A percentile compares a stretch with the other conserved stretches of the same genome.
Evolutionary conservation across 2,797 vertebrate species (phyloP).

Genomic region (Centropyge bicolor): DNA sequence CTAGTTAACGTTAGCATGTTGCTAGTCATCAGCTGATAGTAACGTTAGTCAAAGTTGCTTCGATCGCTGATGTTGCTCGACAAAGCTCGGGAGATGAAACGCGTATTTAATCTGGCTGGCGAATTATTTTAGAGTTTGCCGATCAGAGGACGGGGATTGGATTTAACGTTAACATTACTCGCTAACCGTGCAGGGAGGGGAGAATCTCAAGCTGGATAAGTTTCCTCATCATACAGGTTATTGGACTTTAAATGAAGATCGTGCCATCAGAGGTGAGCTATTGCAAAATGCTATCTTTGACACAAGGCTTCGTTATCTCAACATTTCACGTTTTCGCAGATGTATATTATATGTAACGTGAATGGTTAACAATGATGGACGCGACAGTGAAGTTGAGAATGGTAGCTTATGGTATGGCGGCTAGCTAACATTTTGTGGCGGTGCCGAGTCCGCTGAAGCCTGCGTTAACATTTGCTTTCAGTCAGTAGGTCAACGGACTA

Average conservation of each 20-base stretch:
- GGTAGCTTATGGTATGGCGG: slow-evolving; percentile 75
- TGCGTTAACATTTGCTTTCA: slow-evolving; percentile 65
- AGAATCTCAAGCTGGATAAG: slow-evolving; percentile 88
- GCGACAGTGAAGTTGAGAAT: slow-evolving; percentile 70
- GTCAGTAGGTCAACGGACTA: slow-evolving; percentile 71
- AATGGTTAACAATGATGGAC: slow-evolving; percentile 77
- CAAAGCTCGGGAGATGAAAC: slow-evolving; percentile 58
- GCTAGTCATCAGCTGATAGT: slow-evolving; percentile 80
- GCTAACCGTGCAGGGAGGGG: slow-evolving; percentile 83
- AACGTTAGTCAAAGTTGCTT: slow-evolving; percentile 66
- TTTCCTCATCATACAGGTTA: slow-evolving; percentile 88
- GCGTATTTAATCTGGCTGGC: slow-evolving; percentile 57
- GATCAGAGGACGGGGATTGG: slow-evolving; percentile 72
- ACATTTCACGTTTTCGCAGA: slow-evolving; percentile 5
- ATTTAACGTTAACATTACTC: slow-evolving; percentile 79
- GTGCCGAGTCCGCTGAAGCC: slow-evolving; percentile 51
- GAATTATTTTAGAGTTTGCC: slow-evolving; percentile 73
- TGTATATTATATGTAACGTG: slow-evolving; percentile 52
- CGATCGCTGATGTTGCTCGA: slow-evolving; percentile 52
- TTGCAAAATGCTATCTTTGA: slow-evolving; percentile 6
- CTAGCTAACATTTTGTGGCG: slow-evolving; percentile 76
- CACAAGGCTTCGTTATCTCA: background rate
- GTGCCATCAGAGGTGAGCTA: slow-evolving; percentile 88
- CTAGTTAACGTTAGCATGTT: slow-evolving; percentile 82
- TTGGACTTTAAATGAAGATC: slow-evolving; percentile 91